Percentiles rank a stretch among this genome's conserved stretches.
Conservation (phyloP, 2,113 vertebrate species). For the Cygnus atratus region DNA sequence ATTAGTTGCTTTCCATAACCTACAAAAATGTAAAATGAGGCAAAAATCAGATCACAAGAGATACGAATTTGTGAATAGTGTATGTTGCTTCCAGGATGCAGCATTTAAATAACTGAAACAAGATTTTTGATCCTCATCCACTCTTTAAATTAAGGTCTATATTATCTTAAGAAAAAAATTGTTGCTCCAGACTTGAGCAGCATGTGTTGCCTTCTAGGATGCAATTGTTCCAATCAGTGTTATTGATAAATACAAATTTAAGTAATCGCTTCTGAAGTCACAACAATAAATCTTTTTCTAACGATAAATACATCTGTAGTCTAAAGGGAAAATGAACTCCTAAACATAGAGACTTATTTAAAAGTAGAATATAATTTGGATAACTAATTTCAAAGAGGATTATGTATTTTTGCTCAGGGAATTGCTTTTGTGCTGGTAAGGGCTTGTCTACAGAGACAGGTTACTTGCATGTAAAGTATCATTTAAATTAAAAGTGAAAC, state of each 20-base stretch:
- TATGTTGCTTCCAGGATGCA: neutral
- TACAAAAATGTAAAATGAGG: neutral
- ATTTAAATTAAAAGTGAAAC: neutral
- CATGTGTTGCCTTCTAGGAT: neutral
- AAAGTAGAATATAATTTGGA: neutral
- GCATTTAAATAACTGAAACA: neutral
- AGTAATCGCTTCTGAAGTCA: neutral
- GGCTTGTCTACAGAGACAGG: neutral
- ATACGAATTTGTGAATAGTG: neutral
- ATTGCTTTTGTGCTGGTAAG: neutral
- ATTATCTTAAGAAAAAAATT: neutral
- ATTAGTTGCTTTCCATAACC: slow-evolving; percentile 63
- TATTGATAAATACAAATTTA: neutral
- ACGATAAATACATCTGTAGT: neutral
- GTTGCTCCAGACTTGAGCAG: neutral
- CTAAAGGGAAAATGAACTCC: neutral
- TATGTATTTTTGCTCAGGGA: neutral
- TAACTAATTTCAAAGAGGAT: neutral
- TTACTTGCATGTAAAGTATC: neutral
- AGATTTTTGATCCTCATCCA: neutral
- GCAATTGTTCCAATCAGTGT: neutral
- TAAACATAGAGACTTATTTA: neutral
- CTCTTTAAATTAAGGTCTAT: neutral
- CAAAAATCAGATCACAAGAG: neutral
- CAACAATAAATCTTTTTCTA: neutral